A percentile compares a stretch with the other conserved stretches of the same genome.
Conservation (phyloP, 2,113 vertebrate genomes). For the Elgaria multicarinata region DNA sequence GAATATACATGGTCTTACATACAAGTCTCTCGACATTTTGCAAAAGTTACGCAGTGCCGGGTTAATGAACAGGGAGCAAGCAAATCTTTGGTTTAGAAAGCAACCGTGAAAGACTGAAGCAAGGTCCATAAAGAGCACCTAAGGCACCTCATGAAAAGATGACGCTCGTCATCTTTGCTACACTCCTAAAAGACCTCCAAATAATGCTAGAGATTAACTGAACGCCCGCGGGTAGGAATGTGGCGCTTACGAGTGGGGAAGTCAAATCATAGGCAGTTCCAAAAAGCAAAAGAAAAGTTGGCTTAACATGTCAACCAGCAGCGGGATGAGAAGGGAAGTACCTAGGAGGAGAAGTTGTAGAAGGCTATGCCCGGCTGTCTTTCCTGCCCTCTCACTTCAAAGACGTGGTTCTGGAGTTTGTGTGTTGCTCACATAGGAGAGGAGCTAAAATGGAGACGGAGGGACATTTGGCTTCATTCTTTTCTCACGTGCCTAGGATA, state of each 20-base stretch:
- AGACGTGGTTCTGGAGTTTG: conserved; percentile 18
- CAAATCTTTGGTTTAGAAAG: conserved; percentile 80
- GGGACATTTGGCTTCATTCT: not conserved
- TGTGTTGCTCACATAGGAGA: conserved; percentile 33
- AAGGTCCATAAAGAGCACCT: conserved; percentile 80
- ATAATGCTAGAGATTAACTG: conserved; percentile 55
- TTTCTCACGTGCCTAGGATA: conserved; percentile 51
- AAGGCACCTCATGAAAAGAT: conserved; percentile 78
- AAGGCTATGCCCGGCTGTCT: conserved; percentile 12
- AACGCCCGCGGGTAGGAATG: conserved; percentile 63
- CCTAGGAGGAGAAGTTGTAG: conserved; percentile 32
- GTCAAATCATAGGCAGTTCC: conserved; percentile 43
- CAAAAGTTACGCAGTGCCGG: conserved; percentile 32
- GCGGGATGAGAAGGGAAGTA: conserved; percentile 2
- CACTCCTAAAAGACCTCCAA: conserved; percentile 73
- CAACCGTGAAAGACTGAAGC: conserved; percentile 68
- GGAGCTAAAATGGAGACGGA: conserved; percentile 42
- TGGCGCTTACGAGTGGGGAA: conserved; percentile 54
- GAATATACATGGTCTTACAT: conserved; percentile 48
- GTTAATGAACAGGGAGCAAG: conserved; percentile 68
- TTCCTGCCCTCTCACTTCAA: not conserved
- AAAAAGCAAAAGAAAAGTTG: conserved; percentile 33
- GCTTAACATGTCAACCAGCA: not conserved
- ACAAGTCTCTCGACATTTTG: conserved; percentile 59
- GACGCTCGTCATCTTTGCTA: conserved; percentile 71